Evolutionary conservation across 2,113 vertebrate species (phyloP), one percentile per base, ranked within the genome.

Genomic region (Addax nasomaculatus): DNA sequence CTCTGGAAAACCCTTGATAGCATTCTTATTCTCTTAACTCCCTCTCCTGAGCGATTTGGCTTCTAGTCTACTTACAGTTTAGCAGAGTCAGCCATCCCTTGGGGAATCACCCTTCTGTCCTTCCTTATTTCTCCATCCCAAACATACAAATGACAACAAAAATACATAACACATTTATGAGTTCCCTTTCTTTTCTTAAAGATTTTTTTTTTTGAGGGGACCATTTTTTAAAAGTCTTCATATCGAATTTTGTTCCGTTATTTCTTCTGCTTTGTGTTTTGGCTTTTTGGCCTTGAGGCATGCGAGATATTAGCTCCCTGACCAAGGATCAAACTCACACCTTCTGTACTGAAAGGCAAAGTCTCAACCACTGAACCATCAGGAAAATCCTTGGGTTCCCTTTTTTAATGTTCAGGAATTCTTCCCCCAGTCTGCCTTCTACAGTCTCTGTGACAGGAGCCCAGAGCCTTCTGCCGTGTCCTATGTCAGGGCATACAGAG

Each of bases 401-500:
- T 85, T 93, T 67, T 21, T 45, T 73, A 70, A 47, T 17, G 39
- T 60, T 62, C n/a, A 85, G 45, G 67, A 90, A 45, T 60, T 78
- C 29, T 64, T 51, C n/a, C 27, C 49, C 33, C 13, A 3, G 45
- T 70, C 39, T 85, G 39, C 47, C 43, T 29, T 30, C 29, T 14
- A 7, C 3, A 85, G 33, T 45, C 89, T 29, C 60, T 78, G 30
- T n/a, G 67, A 27, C 19, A 29, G 27, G 23, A 73, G 3, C 23
- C 51, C 14, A 9, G 30, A 27, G 21, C 60, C 45, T 58, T 67
- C 16, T 29, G 33, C 16, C 16, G 4, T 0, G 0, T 12, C 21
- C 62, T 43, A 64, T 47, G n/a, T 89, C 43, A 9, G 36, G 12
- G 15, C 6, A 45, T 30, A n/a, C 29, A 85, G 87, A 92, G 73